These are phyloP conservation scores for Apocrypta bakeri DNA, from an alignment of 1,140 invertebrate species.

Conservation along the genomic window DNA sequence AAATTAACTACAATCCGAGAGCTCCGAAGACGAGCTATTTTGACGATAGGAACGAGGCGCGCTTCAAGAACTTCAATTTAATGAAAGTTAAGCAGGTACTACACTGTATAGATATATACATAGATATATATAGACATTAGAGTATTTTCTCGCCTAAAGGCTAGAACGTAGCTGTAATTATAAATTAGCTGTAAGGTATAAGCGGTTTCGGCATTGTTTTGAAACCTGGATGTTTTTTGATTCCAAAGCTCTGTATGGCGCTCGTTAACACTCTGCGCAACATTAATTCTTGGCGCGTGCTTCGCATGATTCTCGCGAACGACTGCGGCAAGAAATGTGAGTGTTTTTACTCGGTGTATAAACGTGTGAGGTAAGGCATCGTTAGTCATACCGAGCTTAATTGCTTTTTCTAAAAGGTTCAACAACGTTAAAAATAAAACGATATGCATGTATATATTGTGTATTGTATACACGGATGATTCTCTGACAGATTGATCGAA, in stretches of 20 bases:
- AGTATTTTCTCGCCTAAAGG: background rate
- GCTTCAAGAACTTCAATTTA: conserved; percentile 9
- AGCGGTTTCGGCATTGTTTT: background rate
- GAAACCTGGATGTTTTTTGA: background rate
- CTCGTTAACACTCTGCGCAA: too few species aligned
- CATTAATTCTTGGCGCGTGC: too few species aligned
- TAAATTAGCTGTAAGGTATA: background rate
- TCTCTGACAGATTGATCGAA: too few species aligned
- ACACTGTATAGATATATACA: too few species aligned
- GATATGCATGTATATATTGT: too few species aligned
- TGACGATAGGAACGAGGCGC: background rate
- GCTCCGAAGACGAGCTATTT: too few species aligned
- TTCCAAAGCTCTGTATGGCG: background rate
- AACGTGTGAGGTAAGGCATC: too few species aligned
- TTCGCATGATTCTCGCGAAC: background rate
- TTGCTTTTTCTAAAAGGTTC: too few species aligned
- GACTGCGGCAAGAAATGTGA: background rate
- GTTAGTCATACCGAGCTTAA: too few species aligned
- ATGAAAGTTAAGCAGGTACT: conserved; percentile 10
- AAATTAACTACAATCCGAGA: background rate
- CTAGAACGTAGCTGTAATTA: background rate
- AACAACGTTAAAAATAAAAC: too few species aligned
- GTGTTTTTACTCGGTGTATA: background rate
- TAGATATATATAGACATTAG: too few species aligned
- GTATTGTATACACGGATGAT: too few species aligned